Evolutionary conservation across 2,888 invertebrate species (phyloP), one percentile per base, ranked within the genome.

Genomic region (Liopterus haemorrhoidalis): DNA sequence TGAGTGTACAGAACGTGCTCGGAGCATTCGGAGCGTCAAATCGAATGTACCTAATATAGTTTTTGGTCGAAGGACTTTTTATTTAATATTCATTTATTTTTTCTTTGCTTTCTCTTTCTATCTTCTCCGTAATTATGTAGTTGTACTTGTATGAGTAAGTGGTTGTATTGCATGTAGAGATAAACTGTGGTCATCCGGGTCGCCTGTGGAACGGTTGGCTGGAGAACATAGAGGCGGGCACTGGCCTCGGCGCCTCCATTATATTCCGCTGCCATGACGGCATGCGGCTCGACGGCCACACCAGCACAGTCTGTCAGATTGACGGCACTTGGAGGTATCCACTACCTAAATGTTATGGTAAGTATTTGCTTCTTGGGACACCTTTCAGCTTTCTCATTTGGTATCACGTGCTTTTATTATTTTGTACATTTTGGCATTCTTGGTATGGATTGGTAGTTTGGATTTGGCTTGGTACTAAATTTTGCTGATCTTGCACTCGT

Each of bases 291-390:
- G 84, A 85, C 54, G 94, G 94, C 0, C 81, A 86, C 55, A 81
- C 88, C 0, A 91, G 91, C 1, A 86, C 91, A 0, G 86, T 95
- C 8, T 99, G 99, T 60, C 87, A 89, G 68, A 86, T 85, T 53
- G 90, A 93, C 65, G 97, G 96, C 0, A 82, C 82, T 53, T 99
- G 97, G 97, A 85, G 94, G 55, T 87, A 94, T 66, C 84, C 89
- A 0, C 67, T 92, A 47, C 97, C 97, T 0, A 83, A 83, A 68
- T 99, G 97, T 61, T 73, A 89, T 59, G 86, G 89, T 89, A 62
- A 65, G 70, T 59, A 42, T 35, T 40, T 40, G 20, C 28, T 31
- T 48, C 36, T 18, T 40, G 38, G 16, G 33, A 39, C 16, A 25
- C 31, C 28, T 3, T 5, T 27, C 27, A 11, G n/a, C 27, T 27